Conservation (phyloP, 2,888 invertebrate genomes). For the Entomobrya multifasciata region DNA sequence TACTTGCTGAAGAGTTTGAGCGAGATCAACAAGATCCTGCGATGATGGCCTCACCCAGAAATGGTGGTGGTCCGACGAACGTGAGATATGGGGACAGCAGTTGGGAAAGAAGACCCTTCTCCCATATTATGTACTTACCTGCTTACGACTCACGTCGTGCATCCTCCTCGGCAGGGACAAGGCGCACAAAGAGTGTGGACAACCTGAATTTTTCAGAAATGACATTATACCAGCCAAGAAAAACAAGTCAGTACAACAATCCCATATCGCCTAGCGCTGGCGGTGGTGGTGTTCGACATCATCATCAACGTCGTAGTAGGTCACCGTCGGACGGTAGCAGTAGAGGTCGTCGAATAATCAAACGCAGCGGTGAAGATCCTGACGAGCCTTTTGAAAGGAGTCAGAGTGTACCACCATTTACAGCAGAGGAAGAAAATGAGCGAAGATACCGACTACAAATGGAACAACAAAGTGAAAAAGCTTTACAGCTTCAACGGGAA, state of each 20-base stretch:
- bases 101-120: slow-evolving; percentile 82
- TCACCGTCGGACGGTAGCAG: slow-evolving; percentile 53
- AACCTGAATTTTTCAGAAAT: slow-evolving; percentile 74
- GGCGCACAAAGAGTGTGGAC: slow-evolving; percentile 79
- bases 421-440: slow-evolving; percentile 73
- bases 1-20: slow-evolving; percentile 59
- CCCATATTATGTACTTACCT: slow-evolving; percentile 91
- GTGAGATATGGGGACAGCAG: slow-evolving; percentile 76
- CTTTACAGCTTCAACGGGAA: slow-evolving; percentile 58
- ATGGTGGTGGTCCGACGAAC: slow-evolving; percentile 46
- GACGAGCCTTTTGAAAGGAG: slow-evolving; percentile 73
- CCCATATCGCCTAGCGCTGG: slow-evolving; percentile 43
- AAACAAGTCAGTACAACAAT: slow-evolving; percentile 65
- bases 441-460: slow-evolving; percentile 60
- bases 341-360: slow-evolving; percentile 49
- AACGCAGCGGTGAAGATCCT: slow-evolving; percentile 27
- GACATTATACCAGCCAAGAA: slow-evolving; percentile 63
- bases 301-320: slow-evolving; percentile 45
- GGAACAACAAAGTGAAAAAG: slow-evolving; percentile 60
- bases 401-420: slow-evolving; percentile 75
- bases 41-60: slow-evolving; percentile 70
- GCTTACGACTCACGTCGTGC: slow-evolving; percentile 81
- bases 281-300: neutral
- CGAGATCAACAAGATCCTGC: slow-evolving; percentile 63
- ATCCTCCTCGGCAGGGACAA: slow-evolving; percentile 57